These are phyloP conservation scores for Epinotia bilunana DNA, from an alignment of 2,888 invertebrate species.

Conservation along the genomic window DNA sequence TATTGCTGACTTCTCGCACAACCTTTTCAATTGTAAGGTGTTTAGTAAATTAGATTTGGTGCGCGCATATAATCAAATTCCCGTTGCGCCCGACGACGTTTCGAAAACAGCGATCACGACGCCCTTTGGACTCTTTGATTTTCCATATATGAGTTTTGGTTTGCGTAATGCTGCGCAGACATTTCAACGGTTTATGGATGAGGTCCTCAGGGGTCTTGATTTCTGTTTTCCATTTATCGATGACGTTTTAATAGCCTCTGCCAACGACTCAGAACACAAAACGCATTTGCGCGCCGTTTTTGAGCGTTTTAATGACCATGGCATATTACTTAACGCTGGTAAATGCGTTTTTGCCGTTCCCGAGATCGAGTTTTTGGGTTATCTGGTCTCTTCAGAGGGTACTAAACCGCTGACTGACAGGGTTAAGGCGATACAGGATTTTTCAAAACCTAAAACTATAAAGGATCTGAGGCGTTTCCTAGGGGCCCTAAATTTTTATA, in stretches of 20 bases:
- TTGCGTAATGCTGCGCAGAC: conserved; percentile 8
- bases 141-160: conserved; percentile 1
- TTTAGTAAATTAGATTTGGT: not conserved
- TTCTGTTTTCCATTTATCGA: conserved; percentile 7
- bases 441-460: conserved; percentile 43
- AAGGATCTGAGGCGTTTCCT: conserved; percentile 32
- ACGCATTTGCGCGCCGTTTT: conserved; percentile 1
- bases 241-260: conserved; percentile 8
- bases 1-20: conserved; percentile 4
- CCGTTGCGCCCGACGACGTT: not conserved
- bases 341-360: too few relatives aligned
- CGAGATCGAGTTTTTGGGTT: conserved; percentile 10
- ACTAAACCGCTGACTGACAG: conserved; percentile 52
- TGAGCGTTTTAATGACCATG: conserved; percentile 9
- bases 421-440: conserved; percentile 47
- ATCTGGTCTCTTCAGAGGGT: conserved; percentile 43
- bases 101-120: not conserved
- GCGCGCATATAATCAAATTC: not conserved
- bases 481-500: conserved; percentile 48
- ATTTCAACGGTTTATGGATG: conserved; percentile 2
- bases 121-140: not conserved
- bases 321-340: not conserved
- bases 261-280: conserved; percentile 1
- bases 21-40: not conserved
- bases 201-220: conserved; percentile 5